A percentile compares a stretch with the other conserved stretches of the same genome.
Evolutionary conservation across 2,113 vertebrate genomes (phyloP).

Genomic region (Atherinomorus stipes): DNA sequence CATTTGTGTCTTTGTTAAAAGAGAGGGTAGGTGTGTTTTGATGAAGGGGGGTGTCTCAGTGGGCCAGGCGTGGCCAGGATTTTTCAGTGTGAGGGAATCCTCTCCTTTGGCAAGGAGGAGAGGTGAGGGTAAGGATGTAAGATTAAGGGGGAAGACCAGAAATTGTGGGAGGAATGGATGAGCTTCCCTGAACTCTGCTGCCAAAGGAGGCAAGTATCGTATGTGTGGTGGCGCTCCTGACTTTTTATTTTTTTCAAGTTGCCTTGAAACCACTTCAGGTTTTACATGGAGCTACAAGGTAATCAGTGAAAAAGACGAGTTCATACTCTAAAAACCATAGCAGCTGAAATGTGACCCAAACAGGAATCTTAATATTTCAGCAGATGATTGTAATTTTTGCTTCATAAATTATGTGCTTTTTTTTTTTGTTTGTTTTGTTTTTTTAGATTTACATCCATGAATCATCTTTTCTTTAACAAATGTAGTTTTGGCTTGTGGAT

Average conservation of each 20-base stretch:
- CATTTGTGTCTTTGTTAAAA: background rate
- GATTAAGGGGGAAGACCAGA: background rate
- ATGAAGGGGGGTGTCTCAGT: background rate
- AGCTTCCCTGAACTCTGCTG: background rate
- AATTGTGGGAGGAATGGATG: background rate
- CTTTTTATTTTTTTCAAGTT: background rate
- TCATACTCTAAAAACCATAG: too few relatives aligned
- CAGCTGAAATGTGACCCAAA: too few relatives aligned
- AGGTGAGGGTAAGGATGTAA: background rate
- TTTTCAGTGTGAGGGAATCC: slow-evolving; percentile 5
- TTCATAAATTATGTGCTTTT: too few relatives aligned
- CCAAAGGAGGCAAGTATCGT: slow-evolving; percentile 28
- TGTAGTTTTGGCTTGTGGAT: too few relatives aligned
- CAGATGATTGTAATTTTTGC: too few relatives aligned
- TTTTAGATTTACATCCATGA: too few relatives aligned
- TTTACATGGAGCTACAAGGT: background rate
- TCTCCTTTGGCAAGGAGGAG: background rate
- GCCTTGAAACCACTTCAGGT: background rate
- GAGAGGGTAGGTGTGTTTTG: slow-evolving; percentile 13
- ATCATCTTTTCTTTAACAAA: too few relatives aligned
- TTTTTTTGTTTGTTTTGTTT: too few relatives aligned
- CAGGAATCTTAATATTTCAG: too few relatives aligned
- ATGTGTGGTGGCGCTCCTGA: background rate
- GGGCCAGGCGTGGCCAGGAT: background rate
- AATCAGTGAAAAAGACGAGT: background rate